Evolutionary conservation across 2,888 invertebrate genomes (phyloP).

Genomic region (Drosophila falleni): DNA sequence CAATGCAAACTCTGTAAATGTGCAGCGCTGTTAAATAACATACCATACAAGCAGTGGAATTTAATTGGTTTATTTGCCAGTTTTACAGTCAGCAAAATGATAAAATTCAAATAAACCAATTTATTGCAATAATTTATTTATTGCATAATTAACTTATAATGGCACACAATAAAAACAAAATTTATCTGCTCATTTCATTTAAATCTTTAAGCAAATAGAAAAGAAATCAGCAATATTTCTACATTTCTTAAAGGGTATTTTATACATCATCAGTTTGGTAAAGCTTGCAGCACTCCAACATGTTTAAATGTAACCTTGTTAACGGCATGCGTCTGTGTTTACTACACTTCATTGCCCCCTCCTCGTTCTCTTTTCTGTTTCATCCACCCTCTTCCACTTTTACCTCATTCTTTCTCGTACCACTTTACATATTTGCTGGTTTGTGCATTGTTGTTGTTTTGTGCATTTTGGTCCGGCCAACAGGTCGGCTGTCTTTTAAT

Average conservation of each 20-base stretch:
- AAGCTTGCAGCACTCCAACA: not conserved
- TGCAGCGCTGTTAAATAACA: not conserved
- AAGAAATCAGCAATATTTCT: no score
- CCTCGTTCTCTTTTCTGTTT: not conserved
- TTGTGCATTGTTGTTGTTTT: slow-evolving; percentile 4
- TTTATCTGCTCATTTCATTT: no score
- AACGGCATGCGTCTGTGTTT: slow-evolving; percentile 19
- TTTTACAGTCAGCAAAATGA: not conserved
- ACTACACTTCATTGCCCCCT: not conserved
- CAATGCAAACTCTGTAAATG: not conserved
- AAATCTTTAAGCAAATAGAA: no score
- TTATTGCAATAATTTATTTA: not conserved
- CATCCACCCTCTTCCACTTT: not conserved
- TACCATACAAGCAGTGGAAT: not conserved
- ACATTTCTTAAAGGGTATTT: slow-evolving; percentile 28
- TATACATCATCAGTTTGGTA: not conserved
- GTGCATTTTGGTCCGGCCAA: slow-evolving; percentile 48
- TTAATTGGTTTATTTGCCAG: not conserved
- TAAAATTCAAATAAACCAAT: no score
- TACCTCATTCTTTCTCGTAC: not conserved
- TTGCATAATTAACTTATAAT: not conserved
- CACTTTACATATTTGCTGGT: slow-evolving; percentile 18
- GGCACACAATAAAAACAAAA: not conserved
- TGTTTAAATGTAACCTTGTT: slow-evolving; percentile 43
- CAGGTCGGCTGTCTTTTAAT: slow-evolving; percentile 75